These are phyloP conservation scores for Phenganax stokvisi DNA, from an alignment of 92 coral and sea anemone species.

Conservation along the genomic window DNA sequence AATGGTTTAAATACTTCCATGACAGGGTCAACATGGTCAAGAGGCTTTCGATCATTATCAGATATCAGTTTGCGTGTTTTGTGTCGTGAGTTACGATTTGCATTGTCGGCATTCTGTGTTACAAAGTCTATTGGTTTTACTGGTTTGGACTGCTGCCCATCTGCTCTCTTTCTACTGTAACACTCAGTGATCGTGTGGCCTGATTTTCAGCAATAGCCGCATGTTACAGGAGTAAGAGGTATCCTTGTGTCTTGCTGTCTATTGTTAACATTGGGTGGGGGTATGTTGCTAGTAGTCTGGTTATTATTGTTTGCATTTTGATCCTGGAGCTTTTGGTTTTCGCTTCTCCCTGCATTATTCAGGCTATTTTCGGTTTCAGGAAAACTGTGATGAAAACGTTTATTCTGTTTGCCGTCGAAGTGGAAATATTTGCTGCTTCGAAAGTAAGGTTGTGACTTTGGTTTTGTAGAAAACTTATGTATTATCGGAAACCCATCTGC, in stretches of 20 bases:
- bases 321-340: not conserved
- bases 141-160: no score
- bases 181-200: no score
- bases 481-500: slow-evolving; percentile 53
- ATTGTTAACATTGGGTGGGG: not conserved
- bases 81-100: not conserved
- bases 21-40: slow-evolving; percentile 7
- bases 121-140: no score
- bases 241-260: no score
- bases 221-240: no score
- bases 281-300: not conserved
- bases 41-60: not conserved
- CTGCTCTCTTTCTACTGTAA: no score
- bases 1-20: not conserved
- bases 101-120: not conserved
- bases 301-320: not conserved
- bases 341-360: not conserved
- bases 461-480: slow-evolving; percentile 43
- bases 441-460: slow-evolving; percentile 11
- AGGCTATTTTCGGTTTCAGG: not conserved
- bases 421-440: not conserved
- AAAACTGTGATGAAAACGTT: not conserved
- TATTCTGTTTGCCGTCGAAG: not conserved
- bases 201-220: no score
- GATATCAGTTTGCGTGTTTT: not conserved